Evolutionary conservation across 2,113 vertebrate species (phyloP).

Genomic region (Sylvia atricapilla): DNA sequence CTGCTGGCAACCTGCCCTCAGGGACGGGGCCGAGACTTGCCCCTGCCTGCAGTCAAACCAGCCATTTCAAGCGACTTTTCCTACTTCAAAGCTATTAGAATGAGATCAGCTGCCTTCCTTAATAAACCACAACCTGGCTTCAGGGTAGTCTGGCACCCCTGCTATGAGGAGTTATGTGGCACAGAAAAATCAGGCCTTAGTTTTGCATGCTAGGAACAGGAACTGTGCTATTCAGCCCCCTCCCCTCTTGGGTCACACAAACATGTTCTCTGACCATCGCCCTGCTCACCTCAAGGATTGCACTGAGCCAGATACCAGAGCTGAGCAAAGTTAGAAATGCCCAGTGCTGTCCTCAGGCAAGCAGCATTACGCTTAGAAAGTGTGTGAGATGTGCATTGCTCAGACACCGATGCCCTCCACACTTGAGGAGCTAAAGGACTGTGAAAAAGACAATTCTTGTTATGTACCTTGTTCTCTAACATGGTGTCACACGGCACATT

Average conservation of each 20-base stretch:
- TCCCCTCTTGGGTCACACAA: neutral
- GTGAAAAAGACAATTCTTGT: neutral
- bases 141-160: slow-evolving; percentile 6
- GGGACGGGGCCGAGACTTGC: neutral
- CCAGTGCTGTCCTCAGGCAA: neutral
- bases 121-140: neutral
- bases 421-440: neutral
- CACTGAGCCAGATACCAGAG: neutral
- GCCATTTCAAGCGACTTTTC: neutral
- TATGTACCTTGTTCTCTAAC: neutral
- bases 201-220: neutral
- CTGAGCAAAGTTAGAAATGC: neutral
- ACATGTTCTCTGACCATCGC: rapidly evolving
- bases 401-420: neutral
- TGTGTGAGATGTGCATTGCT: neutral
- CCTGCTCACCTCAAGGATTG: neutral
- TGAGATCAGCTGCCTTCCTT: neutral
- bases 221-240: neutral
- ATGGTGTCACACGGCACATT: neutral
- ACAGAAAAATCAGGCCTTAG: neutral
- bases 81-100: neutral
- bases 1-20: neutral
- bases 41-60: neutral
- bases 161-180: neutral
- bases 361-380: neutral